phyloP scores from a whole-genome alignment of 2,888 invertebrate species.

The Cacoxenus indagator region DNA sequence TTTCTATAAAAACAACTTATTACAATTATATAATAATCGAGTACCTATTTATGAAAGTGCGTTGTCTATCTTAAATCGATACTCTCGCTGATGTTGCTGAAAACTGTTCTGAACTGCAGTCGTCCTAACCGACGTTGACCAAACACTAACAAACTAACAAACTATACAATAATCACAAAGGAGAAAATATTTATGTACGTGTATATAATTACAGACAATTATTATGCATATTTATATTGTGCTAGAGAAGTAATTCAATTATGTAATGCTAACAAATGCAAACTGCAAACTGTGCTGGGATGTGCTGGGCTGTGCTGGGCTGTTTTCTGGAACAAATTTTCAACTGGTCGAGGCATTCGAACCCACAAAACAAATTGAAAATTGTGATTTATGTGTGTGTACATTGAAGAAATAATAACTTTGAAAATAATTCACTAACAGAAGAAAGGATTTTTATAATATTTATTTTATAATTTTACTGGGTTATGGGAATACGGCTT shows the following conservation, averaged over 20 bases:
- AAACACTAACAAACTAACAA: constrained; percentile 28
- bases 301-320: constrained; percentile 17
- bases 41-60: constrained; percentile 39
- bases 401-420: neutral
- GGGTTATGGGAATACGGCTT: no score
- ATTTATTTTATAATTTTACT: neutral
- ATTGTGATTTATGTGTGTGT: constrained; percentile 18
- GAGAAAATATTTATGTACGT: constrained; percentile 57
- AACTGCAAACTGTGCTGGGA: no score
- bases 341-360: neutral
- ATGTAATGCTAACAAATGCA: neutral
- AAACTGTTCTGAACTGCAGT: constrained; percentile 60
- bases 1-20: neutral
- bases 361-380: neutral
- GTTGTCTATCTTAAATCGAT: neutral
- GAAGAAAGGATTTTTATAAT: neutral
- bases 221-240: constrained; percentile 14
- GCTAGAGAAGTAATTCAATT: neutral
- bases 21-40: neutral
- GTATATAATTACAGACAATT: constrained; percentile 46
- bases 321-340: constrained; percentile 13
- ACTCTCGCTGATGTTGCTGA: constrained; percentile 57
- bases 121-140: constrained; percentile 42
- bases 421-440: neutral
- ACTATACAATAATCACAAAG: constrained; percentile 23